Conservation (phyloP, 2,113 vertebrate species). For the Anguilla rostrata region DNA sequence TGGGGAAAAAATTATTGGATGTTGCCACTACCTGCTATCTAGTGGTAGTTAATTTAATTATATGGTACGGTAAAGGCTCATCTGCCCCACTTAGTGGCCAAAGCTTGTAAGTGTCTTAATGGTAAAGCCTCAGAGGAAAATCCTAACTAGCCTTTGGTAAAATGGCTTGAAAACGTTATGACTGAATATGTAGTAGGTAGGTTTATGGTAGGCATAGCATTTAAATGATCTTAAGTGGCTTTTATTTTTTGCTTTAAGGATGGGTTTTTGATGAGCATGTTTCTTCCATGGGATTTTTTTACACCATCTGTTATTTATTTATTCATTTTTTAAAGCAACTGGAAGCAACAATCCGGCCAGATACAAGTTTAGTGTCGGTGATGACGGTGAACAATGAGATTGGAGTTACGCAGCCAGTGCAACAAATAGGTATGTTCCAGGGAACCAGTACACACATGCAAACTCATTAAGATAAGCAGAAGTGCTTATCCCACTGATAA, state of each 20-base stretch:
- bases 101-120: too few species aligned
- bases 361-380: constrained; percentile 89
- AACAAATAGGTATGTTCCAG: constrained; percentile 81
- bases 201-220: too few species aligned
- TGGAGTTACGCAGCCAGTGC: constrained; percentile 87
- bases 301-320: not conserved
- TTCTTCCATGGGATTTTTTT: too few species aligned
- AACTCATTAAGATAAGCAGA: not conserved
- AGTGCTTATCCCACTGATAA: not conserved
- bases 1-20: too few species aligned
- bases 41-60: not conserved
- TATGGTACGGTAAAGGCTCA: not conserved
- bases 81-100: too few species aligned
- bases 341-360: constrained; percentile 80
- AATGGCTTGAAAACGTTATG: too few species aligned
- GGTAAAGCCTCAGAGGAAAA: too few species aligned
- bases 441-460: not conserved
- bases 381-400: constrained; percentile 98
- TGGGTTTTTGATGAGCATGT: too few species aligned
- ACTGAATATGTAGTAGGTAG: too few species aligned
- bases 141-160: too few species aligned
- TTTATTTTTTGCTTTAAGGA: too few species aligned
- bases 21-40: not conserved
- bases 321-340: constrained; percentile 69
- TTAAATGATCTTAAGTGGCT: too few species aligned